Conservation (phyloP, 1,140 invertebrate genomes). For the Drosophila guanche region DNA sequence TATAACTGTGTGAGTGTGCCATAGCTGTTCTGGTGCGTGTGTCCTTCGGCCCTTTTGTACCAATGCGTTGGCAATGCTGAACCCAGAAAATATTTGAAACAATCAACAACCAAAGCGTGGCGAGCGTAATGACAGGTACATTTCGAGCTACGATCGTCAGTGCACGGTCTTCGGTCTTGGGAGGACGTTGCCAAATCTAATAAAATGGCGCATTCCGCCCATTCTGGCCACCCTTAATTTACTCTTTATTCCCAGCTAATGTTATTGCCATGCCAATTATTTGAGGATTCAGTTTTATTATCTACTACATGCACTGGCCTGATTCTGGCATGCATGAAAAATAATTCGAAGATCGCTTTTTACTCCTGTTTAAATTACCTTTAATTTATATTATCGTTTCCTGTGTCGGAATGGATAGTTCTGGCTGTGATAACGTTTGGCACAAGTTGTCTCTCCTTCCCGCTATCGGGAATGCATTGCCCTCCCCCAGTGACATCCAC, state of each 20-base stretch:
- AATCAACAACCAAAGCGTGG: slow-evolving; percentile 44
- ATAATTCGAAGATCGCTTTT: neutral
- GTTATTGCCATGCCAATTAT: slow-evolving; percentile 32
- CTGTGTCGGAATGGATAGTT: slow-evolving; percentile 37
- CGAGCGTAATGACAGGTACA: slow-evolving; percentile 30
- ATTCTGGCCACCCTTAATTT: slow-evolving; percentile 1
- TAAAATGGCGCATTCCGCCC: slow-evolving; percentile 12
- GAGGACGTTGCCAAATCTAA: slow-evolving; percentile 23
- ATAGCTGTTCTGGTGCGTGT: slow-evolving; percentile 41
- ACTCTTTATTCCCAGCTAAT: slow-evolving; percentile 9
- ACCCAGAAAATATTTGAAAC: slow-evolving; percentile 58
- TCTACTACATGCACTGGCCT: slow-evolving; percentile 11
- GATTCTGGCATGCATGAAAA: neutral
- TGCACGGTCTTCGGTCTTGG: too few species aligned
- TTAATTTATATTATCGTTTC: slow-evolving; percentile 27
- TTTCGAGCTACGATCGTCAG: slow-evolving; percentile 7
- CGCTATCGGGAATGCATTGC: too few species aligned
- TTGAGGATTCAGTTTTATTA: slow-evolving; percentile 29
- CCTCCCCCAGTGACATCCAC: neutral
- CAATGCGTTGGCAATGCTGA: neutral
- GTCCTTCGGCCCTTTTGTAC: slow-evolving; percentile 44
- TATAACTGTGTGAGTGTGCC: slow-evolving; percentile 22
- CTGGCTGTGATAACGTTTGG: slow-evolving; percentile 44
- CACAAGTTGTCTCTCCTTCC: slow-evolving; percentile 30
- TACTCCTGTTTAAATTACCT: neutral